phyloP scores from a whole-genome alignment of 1,140 invertebrate species.

The Saccostrea glomerata region DNA sequence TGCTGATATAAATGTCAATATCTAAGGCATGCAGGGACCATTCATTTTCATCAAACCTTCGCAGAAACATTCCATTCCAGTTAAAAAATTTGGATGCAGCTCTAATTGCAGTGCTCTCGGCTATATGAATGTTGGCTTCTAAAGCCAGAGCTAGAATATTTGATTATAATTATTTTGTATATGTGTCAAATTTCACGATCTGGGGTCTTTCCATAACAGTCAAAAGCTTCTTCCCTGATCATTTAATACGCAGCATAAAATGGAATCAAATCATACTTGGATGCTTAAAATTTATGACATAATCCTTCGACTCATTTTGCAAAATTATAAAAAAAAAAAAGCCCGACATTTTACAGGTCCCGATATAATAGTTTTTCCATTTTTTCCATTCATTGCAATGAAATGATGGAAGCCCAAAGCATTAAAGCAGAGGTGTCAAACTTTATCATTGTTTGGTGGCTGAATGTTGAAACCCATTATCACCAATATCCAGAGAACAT shows the following conservation, averaged over 20 bases:
- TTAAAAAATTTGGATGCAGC: background rate
- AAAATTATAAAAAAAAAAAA: conserved; percentile 22
- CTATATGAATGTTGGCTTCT: background rate
- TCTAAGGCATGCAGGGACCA: background rate
- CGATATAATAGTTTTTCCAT: too few species aligned
- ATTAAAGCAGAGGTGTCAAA: background rate
- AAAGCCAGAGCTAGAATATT: background rate
- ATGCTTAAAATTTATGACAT: conserved; percentile 26
- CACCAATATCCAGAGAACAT: background rate
- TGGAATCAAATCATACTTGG: background rate
- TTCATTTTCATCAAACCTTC: conserved; percentile 16
- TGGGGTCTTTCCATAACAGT: background rate
- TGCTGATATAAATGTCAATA: background rate
- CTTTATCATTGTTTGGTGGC: background rate
- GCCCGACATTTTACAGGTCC: background rate
- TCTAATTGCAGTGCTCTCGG: conserved; percentile 3
- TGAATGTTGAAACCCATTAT: background rate
- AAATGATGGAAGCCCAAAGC: too few species aligned
- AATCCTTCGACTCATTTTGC: conserved; percentile 21
- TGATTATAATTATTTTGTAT: conserved; percentile 25
- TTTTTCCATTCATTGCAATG: too few species aligned
- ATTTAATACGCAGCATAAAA: background rate
- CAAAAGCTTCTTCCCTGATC: background rate
- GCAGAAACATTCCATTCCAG: background rate
- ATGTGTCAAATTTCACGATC: conserved; percentile 18